Base-by-base conservation (phyloP, 1,140 invertebrate genomes). In the Leptonema lineaticorne region DNA sequence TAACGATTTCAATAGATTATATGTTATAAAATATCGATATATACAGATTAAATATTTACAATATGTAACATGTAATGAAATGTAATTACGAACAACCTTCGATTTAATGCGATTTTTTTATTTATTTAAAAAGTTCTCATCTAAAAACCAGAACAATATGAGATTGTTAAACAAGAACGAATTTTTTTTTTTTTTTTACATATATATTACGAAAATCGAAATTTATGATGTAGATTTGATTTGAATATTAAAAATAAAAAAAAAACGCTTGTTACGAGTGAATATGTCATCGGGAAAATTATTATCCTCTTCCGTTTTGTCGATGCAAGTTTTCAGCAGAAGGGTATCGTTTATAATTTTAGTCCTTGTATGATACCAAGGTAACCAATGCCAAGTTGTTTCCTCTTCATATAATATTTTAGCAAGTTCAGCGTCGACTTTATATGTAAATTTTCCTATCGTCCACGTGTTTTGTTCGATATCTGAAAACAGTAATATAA, bases 281-380 rank as follows among this genome's bases (percentile, higher is more conserved):
- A 67, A 67, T 7, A 67, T 7, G 26, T 67, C 65, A 14, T 30
- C 37, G 4, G 65, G 65, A 41, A 67, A 67, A 20, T n/a, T 56
- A 2, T n/a, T n/a, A 11, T 27, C 50, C 2, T 14, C 7, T 3
- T 16, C 18, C 29, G 26, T 28, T 5, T 29, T 24, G 22, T 53
- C 27, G 50, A 14, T 7, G 29, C 65, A 67, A 3, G 29, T 29
- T 29, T 37, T 20, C 9, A 27, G 24, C 8, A 29, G 18, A 0
- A 27, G 2, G 5, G n/a, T 9, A 5, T 30, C 16, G 1, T 46
- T 24, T 1, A 56, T 14, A 1, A 67, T 0, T 22, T 59, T 22
- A 6, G 65, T 48, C 18, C 57, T 60, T 8, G 60, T 16, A 26
- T 46, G 53, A 16, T 50, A 33, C 65, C 65, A 67, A 24, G 65